These are phyloP conservation scores for Cyanoderma ruficeps DNA, from an alignment of 2,113 vertebrate genomes.

Conservation along the genomic window DNA sequence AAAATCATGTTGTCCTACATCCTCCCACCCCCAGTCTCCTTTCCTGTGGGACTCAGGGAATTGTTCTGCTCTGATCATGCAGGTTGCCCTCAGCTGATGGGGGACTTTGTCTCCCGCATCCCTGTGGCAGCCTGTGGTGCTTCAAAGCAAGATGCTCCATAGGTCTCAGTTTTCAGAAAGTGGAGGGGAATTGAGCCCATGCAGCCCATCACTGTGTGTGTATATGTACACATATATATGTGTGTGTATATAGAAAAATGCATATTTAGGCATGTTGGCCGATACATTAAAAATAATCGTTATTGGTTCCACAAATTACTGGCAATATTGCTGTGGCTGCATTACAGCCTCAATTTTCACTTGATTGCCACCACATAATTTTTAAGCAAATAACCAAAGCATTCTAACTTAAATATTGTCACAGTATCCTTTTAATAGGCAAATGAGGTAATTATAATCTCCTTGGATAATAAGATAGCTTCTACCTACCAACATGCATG, in stretches of 20 bases:
- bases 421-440: constrained; percentile 45
- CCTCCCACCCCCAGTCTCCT: not conserved
- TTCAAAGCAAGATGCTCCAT: not conserved
- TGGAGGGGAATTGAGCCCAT: not conserved
- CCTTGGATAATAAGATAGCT: constrained; percentile 39
- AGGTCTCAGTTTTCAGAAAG: not conserved
- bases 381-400: constrained; percentile 58
- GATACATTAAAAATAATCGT: not conserved
- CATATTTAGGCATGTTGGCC: not conserved
- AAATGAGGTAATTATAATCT: constrained; percentile 62
- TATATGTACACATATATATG: not conserved
- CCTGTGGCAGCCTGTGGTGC: not conserved
- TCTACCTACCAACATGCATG: not conserved
- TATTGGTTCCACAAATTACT: constrained; percentile 26
- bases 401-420: constrained; percentile 61
- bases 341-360: constrained; percentile 37
- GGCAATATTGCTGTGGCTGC: not conserved
- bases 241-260: not conserved
- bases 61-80: not conserved
- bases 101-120: not conserved
- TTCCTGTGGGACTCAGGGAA: not conserved
- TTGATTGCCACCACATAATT: constrained; percentile 62
- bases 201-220: not conserved
- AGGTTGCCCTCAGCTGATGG: not conserved
- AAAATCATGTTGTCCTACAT: not conserved